Base-by-base conservation (phyloP, 2,797 vertebrate species). In the Zenarchopterus dispar region DNA sequence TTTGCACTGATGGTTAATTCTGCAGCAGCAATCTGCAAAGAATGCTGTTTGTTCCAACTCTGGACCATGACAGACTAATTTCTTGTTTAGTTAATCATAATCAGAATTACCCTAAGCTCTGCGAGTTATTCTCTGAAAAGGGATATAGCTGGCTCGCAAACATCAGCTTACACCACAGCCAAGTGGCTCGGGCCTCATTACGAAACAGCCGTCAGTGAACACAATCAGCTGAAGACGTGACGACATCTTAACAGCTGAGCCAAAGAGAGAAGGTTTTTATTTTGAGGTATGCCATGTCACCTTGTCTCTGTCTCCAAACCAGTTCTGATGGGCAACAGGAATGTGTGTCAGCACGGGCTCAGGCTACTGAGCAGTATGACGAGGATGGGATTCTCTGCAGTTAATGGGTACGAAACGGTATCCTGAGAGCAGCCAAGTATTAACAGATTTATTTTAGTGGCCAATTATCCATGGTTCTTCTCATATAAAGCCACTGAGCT, bases 51-150 rank as follows among this genome's bases (percentile, higher is more conserved):
- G 61, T 81, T 79, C 62, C 56, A 19, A 47, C 7, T 21, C 55
- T 55, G 62, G 62, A 78, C 66, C 56, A 62, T 61, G 56, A 73
- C 72, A n/a, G 42, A 50, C 70, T 83, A 67, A 82, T 84, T 85
- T 88, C 70, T 78, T 73, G 70, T 88, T 85, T 70, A 73, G 84
- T 67, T 85, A 82, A 86, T 86, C 68, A 70, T 70, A 81, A 90
- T 82, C 78, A 84, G 73, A 88, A 84, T 83, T 77, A 75, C 62
- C 62, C 73, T 73, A 76, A 86, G 78, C 76, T 69, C 70, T 70
- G 63, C 13, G 69, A 81, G 69, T 76, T 82, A 60, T 72, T 78
- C 58, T 62, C 69, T 76, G 74, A 78, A 81, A 72, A 49, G 65
- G 70, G 69, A 74, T 70, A 62, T 64, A 73, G 72, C 62, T 78